Evolutionary conservation across 2,888 invertebrate species (phyloP).

Genomic region (Steromphala cineraria): DNA sequence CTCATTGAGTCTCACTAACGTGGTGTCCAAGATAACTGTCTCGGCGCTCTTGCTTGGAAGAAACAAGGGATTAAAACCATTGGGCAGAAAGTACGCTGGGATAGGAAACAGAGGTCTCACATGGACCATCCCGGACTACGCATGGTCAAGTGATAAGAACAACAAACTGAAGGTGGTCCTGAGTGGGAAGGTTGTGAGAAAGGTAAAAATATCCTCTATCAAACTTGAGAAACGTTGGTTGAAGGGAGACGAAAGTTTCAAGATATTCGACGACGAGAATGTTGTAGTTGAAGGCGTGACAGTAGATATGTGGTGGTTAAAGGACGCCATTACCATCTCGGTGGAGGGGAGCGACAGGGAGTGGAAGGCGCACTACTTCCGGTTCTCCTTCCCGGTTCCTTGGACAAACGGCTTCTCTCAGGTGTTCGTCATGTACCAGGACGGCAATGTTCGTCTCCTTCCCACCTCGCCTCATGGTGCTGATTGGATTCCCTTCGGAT

Average conservation of each 20-base stretch:
- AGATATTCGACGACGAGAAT: neutral
- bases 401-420: constrained; percentile 50
- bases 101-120: constrained; percentile 31
- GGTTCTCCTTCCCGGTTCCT: constrained; percentile 42
- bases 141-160: constrained; percentile 32
- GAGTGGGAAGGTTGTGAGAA: neutral
- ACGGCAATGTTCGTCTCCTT: constrained; percentile 45
- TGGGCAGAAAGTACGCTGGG: constrained; percentile 26
- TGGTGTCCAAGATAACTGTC: neutral
- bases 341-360: constrained; percentile 29
- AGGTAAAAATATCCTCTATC: neutral
- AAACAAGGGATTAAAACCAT: neutral
- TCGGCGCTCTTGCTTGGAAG: neutral
- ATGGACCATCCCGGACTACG: constrained; percentile 46
- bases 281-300: constrained; percentile 35
- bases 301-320: constrained; percentile 45
- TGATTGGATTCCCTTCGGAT: constrained; percentile 54
- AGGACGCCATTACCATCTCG: constrained; percentile 37
- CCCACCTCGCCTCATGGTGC: constrained; percentile 47
- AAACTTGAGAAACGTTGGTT: neutral
- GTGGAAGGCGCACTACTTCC: constrained; percentile 38
- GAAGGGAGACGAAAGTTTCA: neutral
- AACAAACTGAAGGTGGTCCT: constrained; percentile 35
- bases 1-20: constrained; percentile 24
- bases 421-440: constrained; percentile 50